phyloP scores from a whole-genome alignment of 2,888 invertebrate genomes.

The Epistrophe eligans region DNA sequence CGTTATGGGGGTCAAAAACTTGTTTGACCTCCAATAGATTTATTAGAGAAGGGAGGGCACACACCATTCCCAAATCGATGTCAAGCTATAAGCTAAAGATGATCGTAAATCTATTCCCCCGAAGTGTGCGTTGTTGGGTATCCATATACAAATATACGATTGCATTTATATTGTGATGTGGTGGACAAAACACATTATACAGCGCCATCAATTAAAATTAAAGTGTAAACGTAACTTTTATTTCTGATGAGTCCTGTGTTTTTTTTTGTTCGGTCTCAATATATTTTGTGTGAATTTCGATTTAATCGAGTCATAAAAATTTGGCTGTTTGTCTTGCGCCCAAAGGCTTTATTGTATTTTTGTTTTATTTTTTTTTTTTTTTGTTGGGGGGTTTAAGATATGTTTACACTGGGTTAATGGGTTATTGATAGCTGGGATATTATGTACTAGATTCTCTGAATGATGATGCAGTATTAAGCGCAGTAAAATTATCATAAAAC shows the following conservation, averaged over 20 bases:
- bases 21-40: conserved; percentile 24
- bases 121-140: neutral
- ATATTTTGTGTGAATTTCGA: conserved; percentile 46
- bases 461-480: conserved; percentile 44
- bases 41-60: neutral
- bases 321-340: conserved; percentile 13
- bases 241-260: conserved; percentile 8
- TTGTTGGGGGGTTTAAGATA: conserved; percentile 32
- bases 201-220: conserved; percentile 63
- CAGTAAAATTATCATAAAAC: conserved; percentile 58
- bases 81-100: conserved; percentile 29
- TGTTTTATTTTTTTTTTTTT: conserved; percentile 5
- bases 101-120: conserved; percentile 52
- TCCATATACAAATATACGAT: conserved; percentile 32
- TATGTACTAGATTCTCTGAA: neutral
- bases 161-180: conserved; percentile 11
- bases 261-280: neutral
- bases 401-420: conserved; percentile 64
- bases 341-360: neutral
- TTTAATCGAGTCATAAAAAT: conserved; percentile 64
- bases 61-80: conserved; percentile 20
- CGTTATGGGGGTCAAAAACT: conserved; percentile 41
- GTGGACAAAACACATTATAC: conserved; percentile 44
- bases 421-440: conserved; percentile 17
- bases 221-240: conserved; percentile 38